Conservation (phyloP, 2,797 vertebrate genomes). For the Nannoperca australis region DNA sequence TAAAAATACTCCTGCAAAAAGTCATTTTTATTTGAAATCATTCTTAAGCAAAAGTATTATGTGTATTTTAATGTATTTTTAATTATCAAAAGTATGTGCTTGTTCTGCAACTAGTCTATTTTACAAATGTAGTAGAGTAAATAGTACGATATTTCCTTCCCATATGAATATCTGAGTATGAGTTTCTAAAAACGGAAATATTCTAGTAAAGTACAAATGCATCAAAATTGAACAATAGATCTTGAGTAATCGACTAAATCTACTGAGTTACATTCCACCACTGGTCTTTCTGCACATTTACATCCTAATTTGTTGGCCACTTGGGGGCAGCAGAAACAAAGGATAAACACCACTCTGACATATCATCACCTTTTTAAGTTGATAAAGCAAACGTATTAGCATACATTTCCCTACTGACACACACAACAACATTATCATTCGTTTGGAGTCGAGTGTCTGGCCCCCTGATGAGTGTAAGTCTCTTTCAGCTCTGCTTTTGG, state of each 20-base stretch:
- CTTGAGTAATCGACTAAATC: neutral
- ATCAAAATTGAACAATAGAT: neutral
- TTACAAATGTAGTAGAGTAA: neutral
- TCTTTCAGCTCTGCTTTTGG: neutral
- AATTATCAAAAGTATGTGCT: neutral
- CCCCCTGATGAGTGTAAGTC: neutral
- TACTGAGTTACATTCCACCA: too few species aligned
- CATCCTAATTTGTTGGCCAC: neutral
- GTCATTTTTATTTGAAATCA: neutral
- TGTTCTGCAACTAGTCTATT: neutral
- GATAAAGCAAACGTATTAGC: neutral
- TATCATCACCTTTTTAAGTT: neutral
- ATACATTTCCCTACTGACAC: neutral
- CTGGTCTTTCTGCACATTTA: neutral
- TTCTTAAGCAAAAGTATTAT: neutral
- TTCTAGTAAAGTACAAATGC: neutral
- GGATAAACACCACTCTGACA: neutral
- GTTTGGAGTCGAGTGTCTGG: neutral
- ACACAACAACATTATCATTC: neutral
- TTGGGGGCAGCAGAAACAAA: neutral
- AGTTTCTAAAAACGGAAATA: neutral
- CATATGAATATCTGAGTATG: neutral
- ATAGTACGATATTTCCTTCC: neutral
- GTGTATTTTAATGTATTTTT: too few species aligned
- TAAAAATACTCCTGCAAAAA: neutral